Evolutionary conservation across 2,113 vertebrate species (phyloP).

Genomic region (Epinephelus moara): DNA sequence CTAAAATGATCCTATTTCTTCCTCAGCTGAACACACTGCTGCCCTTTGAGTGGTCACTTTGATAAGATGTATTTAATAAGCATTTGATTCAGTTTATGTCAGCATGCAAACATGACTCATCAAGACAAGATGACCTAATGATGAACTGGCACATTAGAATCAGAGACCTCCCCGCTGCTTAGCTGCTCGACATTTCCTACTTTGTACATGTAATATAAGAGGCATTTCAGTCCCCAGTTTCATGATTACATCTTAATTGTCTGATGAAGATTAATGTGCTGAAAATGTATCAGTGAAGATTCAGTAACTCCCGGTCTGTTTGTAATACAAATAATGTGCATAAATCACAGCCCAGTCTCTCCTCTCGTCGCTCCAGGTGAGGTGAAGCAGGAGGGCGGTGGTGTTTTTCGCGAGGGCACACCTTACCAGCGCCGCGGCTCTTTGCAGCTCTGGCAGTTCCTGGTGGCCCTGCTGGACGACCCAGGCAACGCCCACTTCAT

Average conservation of each 20-base stretch:
- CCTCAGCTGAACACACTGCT: background rate
- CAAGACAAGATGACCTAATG: slow-evolving; percentile 30
- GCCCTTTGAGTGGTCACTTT: slow-evolving; percentile 1
- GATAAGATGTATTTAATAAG: slow-evolving; percentile 35
- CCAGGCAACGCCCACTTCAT: slow-evolving; percentile 96
- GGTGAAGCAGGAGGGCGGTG: slow-evolving; percentile 91
- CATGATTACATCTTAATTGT: slow-evolving; percentile 17
- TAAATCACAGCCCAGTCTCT: no score
- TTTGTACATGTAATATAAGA: slow-evolving; percentile 40
- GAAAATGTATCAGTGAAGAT: slow-evolving; percentile 1
- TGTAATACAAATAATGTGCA: background rate
- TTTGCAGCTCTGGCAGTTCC: slow-evolving; percentile 98
- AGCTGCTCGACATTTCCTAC: slow-evolving; percentile 23
- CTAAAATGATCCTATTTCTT: background rate
- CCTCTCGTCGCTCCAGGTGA: slow-evolving; percentile 82
- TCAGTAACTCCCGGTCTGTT: background rate
- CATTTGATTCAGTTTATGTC: slow-evolving; percentile 42
- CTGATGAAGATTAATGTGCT: slow-evolving; percentile 14
- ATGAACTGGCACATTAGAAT: background rate
- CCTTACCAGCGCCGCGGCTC: slow-evolving; percentile 97
- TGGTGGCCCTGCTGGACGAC: slow-evolving; percentile 95
- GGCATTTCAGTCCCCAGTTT: slow-evolving; percentile 7
- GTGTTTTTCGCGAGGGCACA: slow-evolving; percentile 89
- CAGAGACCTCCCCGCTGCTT: slow-evolving; percentile 27
- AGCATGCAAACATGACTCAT: slow-evolving; percentile 46